Evolutionary conservation across 2,888 invertebrate species (phyloP).

Genomic region (Hemistola chrysoprasaria): DNA sequence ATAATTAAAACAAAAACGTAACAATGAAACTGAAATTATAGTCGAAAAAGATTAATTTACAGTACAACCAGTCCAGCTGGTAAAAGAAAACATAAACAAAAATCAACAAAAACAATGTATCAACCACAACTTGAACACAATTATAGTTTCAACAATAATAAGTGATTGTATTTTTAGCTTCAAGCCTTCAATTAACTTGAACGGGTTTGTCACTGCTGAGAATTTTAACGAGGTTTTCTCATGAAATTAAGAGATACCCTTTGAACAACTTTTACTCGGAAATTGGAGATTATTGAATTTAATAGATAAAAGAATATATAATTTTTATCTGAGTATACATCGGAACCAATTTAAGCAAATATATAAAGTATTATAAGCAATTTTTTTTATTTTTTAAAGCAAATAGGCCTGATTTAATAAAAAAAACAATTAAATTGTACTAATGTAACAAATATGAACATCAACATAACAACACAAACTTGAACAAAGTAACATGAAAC

Average conservation of each 20-base stretch:
- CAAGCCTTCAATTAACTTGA: conserved; percentile 20
- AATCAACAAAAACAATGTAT: conserved; percentile 14
- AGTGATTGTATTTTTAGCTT: conserved; percentile 8
- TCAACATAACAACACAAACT: conserved; percentile 42
- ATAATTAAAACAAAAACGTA: conserved; percentile 20
- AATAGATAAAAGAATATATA: too few species aligned
- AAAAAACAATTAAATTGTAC: too few species aligned
- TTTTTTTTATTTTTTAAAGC: too few species aligned
- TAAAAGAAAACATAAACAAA: conserved; percentile 20
- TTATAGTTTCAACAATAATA: conserved; percentile 23
- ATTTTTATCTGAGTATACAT: too few species aligned
- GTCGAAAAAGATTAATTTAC: conserved; percentile 20
- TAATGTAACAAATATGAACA: conserved; percentile 9
- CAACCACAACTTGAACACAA: conserved; percentile 34
- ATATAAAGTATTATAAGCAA: too few species aligned
- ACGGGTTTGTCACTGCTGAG: neutral
- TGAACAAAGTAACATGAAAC: conserved; percentile 49
- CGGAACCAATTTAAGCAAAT: too few species aligned
- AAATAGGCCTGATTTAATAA: too few species aligned
- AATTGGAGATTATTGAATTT: too few species aligned
- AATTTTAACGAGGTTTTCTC: too few species aligned
- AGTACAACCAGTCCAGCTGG: conserved; percentile 29
- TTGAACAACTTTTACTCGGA: too few species aligned
- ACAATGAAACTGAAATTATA: too few species aligned
- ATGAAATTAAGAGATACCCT: too few species aligned